Base-by-base conservation (phyloP, 2,113 vertebrate species). In the Takifugu flavidus region DNA sequence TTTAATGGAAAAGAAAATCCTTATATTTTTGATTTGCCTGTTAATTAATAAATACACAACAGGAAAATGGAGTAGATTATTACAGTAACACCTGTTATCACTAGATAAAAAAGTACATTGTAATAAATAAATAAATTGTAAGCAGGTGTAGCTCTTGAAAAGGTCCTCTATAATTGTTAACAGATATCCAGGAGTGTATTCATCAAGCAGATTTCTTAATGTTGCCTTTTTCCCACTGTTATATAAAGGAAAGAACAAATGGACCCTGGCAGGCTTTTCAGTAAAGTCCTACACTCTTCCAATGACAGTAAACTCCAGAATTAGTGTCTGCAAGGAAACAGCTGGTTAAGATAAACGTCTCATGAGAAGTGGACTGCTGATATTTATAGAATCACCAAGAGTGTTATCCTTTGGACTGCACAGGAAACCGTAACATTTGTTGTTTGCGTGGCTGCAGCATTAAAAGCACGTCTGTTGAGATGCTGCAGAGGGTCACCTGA, bases 331-430 rank as follows among this genome's bases (percentile, higher is more conserved):
- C 42, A 27, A 46, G 26, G 58, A 49, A 54, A 14, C 26, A 59
- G 45, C 47, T 5, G 31, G 62, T 49, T 61, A 11, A 52, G 25
- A 66, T 29, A 56, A 72, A 78, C 42, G 43, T 56, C 45, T 54
- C 55, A 10, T 67, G 66, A 65, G 49, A 65, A 69, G 56, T 61
- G 43, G 34, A 56, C 63, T 67, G 28, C 61, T 56, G 67, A 65
- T 87, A 85, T 87, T 87, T 86, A 88, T 86, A 79, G 88, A 25
- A 62, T 54, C 72, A 72, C 8, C 25, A 53, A 79, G 87, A 85
- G 62, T 58, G 56, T 83, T 86, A 85, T 87, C 86, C 88, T 88
- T 72, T 66, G 49, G 67, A 26, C 64, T 59, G 53, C 68, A 72
- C 56, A 71, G 55, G 50, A 72, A 64, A 65, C 75, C 56, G 73